A percentile compares a stretch with the other conserved stretches of the same genome.
phyloP scores from a whole-genome alignment of 2,888 invertebrate species.

The Drosophila kambysellisi region DNA sequence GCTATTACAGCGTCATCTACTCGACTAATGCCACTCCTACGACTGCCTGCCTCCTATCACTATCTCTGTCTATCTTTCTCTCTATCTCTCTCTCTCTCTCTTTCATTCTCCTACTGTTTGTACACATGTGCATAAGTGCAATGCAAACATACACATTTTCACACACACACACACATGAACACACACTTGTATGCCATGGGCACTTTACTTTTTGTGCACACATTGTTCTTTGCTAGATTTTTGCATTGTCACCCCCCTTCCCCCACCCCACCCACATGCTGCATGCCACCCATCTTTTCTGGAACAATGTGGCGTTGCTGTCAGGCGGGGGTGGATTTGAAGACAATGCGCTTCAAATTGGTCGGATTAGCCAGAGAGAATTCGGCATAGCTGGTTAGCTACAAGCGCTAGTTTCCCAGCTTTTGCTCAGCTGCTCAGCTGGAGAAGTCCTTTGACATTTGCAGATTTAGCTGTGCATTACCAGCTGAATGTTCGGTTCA shows the following conservation, averaged over 20 bases:
- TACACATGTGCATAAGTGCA: constrained; percentile 77
- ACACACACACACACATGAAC: constrained; percentile 58
- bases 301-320: constrained; percentile 34
- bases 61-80: background rate
- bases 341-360: constrained; percentile 80
- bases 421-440: constrained; percentile 33
- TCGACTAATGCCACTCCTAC: constrained; percentile 60
- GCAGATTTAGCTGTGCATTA: constrained; percentile 68
- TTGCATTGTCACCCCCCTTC: constrained; percentile 42
- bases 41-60: background rate
- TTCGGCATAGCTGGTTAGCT: constrained; percentile 54
- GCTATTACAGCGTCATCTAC: constrained; percentile 79
- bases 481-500: constrained; percentile 25
- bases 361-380: constrained; percentile 69
- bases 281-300: background rate
- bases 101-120: constrained; percentile 45
- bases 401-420: background rate
- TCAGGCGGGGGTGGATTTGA: constrained; percentile 34
- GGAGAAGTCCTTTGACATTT: constrained; percentile 66
- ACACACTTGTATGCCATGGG: constrained; percentile 29
- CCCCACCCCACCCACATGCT: constrained; percentile 3
- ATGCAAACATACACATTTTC: constrained; percentile 56
- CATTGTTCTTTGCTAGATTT: constrained; percentile 48
- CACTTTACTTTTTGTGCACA: constrained; percentile 69
- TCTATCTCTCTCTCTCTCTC: constrained; percentile 3